Evolutionary conservation across 2,113 vertebrate genomes (phyloP).

Genomic region (Camelus dromedarius): DNA sequence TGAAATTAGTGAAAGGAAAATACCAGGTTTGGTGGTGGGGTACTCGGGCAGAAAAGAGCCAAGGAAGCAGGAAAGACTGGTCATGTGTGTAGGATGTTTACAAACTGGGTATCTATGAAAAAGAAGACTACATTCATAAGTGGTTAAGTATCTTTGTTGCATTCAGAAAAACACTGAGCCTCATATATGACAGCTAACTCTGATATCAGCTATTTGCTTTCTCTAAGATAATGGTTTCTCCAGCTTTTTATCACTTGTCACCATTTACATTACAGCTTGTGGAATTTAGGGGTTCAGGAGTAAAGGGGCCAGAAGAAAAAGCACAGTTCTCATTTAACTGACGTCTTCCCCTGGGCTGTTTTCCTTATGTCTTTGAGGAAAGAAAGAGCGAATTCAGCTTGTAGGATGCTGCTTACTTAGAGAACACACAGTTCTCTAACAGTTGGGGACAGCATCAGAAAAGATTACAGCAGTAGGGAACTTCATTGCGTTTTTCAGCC

Average conservation of each 20-base stretch:
- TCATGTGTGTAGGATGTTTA: background rate
- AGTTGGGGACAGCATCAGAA: constrained; percentile 63
- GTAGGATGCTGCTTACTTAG: constrained; percentile 74
- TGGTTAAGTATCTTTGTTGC: background rate
- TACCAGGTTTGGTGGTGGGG: background rate
- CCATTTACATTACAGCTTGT: background rate
- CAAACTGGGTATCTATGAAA: background rate
- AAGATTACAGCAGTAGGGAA: constrained; percentile 52
- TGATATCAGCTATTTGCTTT: constrained; percentile 12
- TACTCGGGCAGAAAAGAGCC: background rate
- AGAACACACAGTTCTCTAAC: constrained; percentile 65
- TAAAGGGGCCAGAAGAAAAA: constrained; percentile 46
- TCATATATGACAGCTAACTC: background rate
- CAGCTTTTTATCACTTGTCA: background rate
- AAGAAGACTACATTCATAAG: background rate
- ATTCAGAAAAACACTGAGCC: background rate
- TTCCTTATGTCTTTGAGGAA: constrained; percentile 62
- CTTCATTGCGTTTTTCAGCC: constrained; percentile 49
- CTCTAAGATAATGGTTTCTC: background rate
- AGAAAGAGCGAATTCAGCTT: constrained; percentile 71
- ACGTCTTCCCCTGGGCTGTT: constrained; percentile 58
- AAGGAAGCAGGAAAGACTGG: background rate
- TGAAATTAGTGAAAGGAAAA: background rate
- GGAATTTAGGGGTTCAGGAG: background rate
- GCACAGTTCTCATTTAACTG: constrained; percentile 13